Evolutionary conservation across 2,888 invertebrate genomes (phyloP).

Genomic region (Chrysolina oricalcia): DNA sequence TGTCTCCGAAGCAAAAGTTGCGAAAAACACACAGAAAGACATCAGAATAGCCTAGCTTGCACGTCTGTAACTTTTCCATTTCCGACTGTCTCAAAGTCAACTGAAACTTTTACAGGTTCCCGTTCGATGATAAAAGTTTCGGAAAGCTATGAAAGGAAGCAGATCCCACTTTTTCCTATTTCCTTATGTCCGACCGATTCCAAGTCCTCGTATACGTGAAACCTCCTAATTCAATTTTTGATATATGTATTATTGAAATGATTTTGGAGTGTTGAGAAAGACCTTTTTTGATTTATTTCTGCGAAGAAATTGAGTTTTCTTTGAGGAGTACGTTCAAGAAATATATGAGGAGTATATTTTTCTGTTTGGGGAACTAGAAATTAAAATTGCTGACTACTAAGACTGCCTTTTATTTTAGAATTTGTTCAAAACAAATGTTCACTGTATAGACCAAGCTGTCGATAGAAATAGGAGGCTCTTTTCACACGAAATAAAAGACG

Average conservation of each 20-base stretch:
- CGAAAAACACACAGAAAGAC: background rate
- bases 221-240: background rate
- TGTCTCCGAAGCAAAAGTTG: background rate
- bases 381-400: no score
- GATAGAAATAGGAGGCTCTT: no score
- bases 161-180: background rate
- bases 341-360: no score
- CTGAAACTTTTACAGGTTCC: slow-evolving; percentile 3
- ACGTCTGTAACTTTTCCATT: slow-evolving; percentile 23
- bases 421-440: no score
- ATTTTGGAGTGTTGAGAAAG: background rate
- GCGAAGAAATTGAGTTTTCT: no score
- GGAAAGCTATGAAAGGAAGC: background rate
- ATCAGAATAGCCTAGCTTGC: slow-evolving; percentile 3
- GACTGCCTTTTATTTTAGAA: no score
- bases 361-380: no score
- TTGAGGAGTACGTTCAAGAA: no score
- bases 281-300: background rate
- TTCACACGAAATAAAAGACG: no score
- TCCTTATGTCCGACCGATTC: background rate
- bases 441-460: no score
- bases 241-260: background rate
- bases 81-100: slow-evolving; percentile 4
- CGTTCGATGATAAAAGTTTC: slow-evolving; percentile 6
- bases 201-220: background rate